These are phyloP conservation scores for Taenaris catops DNA, from an alignment of 2,888 invertebrate species.

Conservation along the genomic window DNA sequence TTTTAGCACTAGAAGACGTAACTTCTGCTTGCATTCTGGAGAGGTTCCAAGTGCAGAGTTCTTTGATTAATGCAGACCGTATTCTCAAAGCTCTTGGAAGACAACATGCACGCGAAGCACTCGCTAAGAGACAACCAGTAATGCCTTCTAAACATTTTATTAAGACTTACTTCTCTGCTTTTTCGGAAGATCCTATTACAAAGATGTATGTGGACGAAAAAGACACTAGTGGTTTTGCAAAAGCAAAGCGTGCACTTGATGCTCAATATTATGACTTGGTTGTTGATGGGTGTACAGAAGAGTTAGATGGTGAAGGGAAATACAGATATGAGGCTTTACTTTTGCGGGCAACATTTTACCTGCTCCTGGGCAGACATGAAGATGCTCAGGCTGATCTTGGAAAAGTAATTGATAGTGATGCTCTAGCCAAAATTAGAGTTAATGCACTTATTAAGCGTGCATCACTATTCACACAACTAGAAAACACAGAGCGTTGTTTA, in stretches of 20 bases:
- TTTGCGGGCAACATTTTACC: conserved; percentile 91
- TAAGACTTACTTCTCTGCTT: conserved; percentile 92
- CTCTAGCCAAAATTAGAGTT: conserved; percentile 83
- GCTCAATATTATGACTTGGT: conserved; percentile 88
- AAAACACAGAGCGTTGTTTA: conserved; percentile 85
- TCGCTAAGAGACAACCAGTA: conserved; percentile 83
- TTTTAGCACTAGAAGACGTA: conserved; percentile 92
- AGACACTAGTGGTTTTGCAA: conserved; percentile 81
- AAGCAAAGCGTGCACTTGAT: conserved; percentile 85
- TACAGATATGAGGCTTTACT: conserved; percentile 86
- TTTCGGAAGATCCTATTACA: conserved; percentile 91
- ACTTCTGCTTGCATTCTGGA: conserved; percentile 96
- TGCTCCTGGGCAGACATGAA: conserved; percentile 87
- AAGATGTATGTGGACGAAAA: conserved; percentile 67
- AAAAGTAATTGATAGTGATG: conserved; percentile 83
- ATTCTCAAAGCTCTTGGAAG: conserved; percentile 90
- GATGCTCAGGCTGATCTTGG: conserved; percentile 86
- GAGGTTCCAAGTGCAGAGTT: conserved; percentile 89
- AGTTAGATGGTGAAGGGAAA: conserved; percentile 83
- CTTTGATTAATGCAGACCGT: conserved; percentile 91
- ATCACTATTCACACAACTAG: conserved; percentile 89
- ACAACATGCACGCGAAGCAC: conserved; percentile 86
- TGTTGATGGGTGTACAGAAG: conserved; percentile 88
- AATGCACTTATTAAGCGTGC: conserved; percentile 95
- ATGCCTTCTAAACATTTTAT: conserved; percentile 94